phyloP scores from a whole-genome alignment of 2,797 vertebrate species.

The Coilia nasus region DNA sequence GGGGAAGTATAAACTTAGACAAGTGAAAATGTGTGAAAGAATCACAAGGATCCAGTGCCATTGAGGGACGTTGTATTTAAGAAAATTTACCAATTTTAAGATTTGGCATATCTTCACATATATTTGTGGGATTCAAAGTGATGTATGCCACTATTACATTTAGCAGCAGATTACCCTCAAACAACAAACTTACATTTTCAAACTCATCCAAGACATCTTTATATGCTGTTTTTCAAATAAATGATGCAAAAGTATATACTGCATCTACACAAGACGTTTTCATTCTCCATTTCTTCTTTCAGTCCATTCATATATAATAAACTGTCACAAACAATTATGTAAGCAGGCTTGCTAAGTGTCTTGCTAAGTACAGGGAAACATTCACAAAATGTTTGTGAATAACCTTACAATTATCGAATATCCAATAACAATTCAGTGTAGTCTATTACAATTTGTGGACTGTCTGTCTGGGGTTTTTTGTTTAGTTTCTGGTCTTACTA shows the following conservation, averaged over 20 bases:
- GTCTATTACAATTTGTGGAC: conserved; percentile 19
- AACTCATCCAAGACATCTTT: not conserved
- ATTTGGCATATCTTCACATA: not conserved
- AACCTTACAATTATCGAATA: not conserved
- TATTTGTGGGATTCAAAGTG: not conserved
- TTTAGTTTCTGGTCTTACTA: not conserved
- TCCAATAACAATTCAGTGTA: not conserved
- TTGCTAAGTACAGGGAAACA: not conserved
- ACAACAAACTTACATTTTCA: not conserved
- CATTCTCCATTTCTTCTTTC: not conserved
- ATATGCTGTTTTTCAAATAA: not conserved
- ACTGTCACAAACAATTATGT: not conserved
- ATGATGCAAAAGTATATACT: not conserved
- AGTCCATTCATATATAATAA: not conserved
- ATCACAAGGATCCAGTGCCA: not conserved
- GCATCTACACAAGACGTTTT: not conserved
- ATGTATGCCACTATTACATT: not conserved
- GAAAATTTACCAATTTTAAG: not conserved
- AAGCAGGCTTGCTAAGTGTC: not conserved
- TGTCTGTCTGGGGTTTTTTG: not conserved
- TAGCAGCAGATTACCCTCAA: not conserved
- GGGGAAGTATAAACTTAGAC: not conserved
- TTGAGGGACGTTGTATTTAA: not conserved
- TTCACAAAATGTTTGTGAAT: not conserved
- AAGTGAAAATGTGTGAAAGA: not conserved